Evolutionary conservation across 1,140 invertebrate species (phyloP).

Genomic region (Lethocerus indicus): DNA sequence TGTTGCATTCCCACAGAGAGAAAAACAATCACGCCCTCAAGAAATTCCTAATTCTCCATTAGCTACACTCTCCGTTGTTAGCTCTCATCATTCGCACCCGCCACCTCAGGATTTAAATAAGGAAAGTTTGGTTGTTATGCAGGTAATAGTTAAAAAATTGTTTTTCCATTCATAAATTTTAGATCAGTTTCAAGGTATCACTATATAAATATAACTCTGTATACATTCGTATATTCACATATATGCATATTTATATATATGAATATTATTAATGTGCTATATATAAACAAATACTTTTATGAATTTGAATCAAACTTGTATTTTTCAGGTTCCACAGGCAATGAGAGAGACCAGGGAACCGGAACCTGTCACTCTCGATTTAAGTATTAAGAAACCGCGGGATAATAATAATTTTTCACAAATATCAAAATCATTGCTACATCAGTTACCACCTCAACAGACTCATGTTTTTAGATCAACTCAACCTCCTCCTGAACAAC

Average conservation of each 20-base stretch:
- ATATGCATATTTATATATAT: too few species aligned
- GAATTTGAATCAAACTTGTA: background rate
- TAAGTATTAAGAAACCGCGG: conserved; percentile 63
- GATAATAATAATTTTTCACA: conserved; percentile 21
- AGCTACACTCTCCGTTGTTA: conserved; percentile 49
- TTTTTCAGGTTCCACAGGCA: conserved; percentile 15
- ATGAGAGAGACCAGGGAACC: conserved; percentile 25
- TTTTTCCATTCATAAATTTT: too few species aligned
- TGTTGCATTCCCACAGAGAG: conserved; percentile 8
- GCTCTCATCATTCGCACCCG: conserved; percentile 24
- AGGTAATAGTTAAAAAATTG: conserved; percentile 16
- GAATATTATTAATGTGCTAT: too few species aligned
- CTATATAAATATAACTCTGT: too few species aligned
- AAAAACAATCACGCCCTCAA: background rate
- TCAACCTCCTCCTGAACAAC: conserved; percentile 1
- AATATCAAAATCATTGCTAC: background rate
- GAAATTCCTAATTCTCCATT: conserved; percentile 22
- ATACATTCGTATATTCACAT: too few species aligned
- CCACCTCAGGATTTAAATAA: conserved; percentile 18
- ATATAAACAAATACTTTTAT: background rate
- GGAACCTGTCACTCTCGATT: conserved; percentile 50
- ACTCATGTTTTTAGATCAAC: conserved; percentile 13
- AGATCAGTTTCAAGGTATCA: background rate
- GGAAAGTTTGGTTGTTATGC: conserved; percentile 22
- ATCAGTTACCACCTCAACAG: conserved; percentile 2